Percentiles rank a stretch among this genome's conserved stretches.
Evolutionary conservation across 2,797 vertebrate genomes (phyloP).

Genomic region (Rhynchonycteris naso): DNA sequence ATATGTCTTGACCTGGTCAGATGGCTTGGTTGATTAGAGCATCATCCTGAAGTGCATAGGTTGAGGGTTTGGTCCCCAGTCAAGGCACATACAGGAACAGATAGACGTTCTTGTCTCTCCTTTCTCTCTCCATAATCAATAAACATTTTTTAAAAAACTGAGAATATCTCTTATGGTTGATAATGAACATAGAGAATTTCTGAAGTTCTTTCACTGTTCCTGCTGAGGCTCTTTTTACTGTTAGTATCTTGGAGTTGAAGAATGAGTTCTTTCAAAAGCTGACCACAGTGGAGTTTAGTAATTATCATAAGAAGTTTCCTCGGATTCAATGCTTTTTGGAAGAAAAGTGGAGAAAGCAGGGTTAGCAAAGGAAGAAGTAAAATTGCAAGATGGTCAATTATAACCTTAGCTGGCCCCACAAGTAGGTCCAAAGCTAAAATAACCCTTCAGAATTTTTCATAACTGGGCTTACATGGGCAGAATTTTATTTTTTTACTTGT

Average conservation of each 20-base stretch:
- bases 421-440: not conserved
- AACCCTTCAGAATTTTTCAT: not conserved
- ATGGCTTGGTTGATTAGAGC: too few species aligned
- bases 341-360: not conserved
- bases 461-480: not conserved
- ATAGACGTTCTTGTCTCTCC: too few species aligned
- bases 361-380: not conserved
- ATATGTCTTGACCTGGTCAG: not conserved
- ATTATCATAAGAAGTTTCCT: rapidly evolving
- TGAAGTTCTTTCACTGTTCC: not conserved
- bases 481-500: not conserved
- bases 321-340: not conserved
- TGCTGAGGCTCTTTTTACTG: not conserved
- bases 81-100: too few species aligned
- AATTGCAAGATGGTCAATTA: not conserved
- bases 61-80: too few species aligned
- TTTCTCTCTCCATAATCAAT: too few species aligned
- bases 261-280: not conserved
- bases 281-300: not conserved
- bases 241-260: not conserved
- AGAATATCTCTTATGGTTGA: not conserved
- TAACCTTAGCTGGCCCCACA: not conserved
- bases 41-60: too few species aligned
- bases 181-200: not conserved
- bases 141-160: too few species aligned